A percentile compares a stretch with the other conserved stretches of the same genome.
Conservation (phyloP, 2,888 invertebrate species). For the Amblyjoppa proteus region DNA sequence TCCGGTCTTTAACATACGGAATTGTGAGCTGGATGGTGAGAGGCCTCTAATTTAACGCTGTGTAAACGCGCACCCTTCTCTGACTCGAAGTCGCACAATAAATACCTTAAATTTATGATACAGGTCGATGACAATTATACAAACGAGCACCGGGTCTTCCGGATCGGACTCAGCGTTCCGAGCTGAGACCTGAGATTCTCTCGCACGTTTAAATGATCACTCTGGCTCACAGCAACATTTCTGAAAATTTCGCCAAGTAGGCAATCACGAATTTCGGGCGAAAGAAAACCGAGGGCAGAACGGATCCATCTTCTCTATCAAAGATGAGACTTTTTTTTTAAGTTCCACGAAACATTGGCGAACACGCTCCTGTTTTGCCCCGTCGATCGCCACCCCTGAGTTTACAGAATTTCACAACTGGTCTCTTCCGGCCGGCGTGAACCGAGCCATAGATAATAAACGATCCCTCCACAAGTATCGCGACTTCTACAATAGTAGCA, state of each 20-base stretch:
- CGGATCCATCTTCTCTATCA: too few species aligned
- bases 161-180: too few species aligned
- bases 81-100: background rate
- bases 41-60: constrained; percentile 77
- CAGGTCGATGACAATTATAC: background rate
- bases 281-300: too few species aligned
- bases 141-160: too few species aligned
- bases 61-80: constrained; percentile 55
- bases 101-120: background rate
- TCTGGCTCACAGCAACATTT: background rate
- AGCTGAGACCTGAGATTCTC: background rate
- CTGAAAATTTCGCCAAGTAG: background rate
- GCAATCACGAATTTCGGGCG: too few species aligned
- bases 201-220: background rate
- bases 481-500: constrained; percentile 25
- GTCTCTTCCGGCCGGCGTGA: constrained; percentile 60
- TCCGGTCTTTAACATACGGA: background rate
- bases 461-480: constrained; percentile 39
- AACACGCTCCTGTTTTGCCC: too few species aligned
- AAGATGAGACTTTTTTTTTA: too few species aligned
- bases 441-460: constrained; percentile 72
- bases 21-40: constrained; percentile 1
- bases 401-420: background rate
- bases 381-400: too few species aligned
- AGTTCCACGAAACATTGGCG: too few species aligned